phyloP scores from a whole-genome alignment of 92 coral and sea anemone species.

The Hydrozoanthus gracilis region DNA sequence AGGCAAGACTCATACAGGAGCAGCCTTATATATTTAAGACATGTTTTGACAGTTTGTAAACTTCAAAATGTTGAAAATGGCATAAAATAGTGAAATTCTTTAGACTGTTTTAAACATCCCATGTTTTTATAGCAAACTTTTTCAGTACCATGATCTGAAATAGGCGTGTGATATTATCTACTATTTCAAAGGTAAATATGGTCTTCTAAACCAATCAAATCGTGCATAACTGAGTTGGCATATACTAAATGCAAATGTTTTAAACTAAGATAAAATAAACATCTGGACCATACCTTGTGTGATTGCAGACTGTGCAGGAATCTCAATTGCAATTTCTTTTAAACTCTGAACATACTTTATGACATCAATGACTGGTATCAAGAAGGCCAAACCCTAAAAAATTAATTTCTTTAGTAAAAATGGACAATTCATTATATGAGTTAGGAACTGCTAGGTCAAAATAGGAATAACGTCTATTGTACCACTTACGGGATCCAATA shows the following conservation, averaged over 20 bases:
- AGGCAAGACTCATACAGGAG: no score
- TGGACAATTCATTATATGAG: neutral
- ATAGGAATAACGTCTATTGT: neutral
- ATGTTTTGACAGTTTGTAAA: no score
- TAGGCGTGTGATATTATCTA: no score
- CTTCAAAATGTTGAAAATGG: no score
- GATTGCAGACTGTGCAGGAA: slow-evolving; percentile 97
- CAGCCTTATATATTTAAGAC: no score
- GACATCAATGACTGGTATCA: slow-evolving; percentile 92
- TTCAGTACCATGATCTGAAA: neutral
- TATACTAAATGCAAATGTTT: neutral
- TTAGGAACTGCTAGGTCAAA: no score
- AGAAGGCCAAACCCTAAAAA: slow-evolving; percentile 90
- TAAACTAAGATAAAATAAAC: neutral
- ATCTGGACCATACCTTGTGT: slow-evolving; percentile 74
- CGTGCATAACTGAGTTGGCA: no score
- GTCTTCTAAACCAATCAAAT: no score
- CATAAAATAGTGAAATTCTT: neutral
- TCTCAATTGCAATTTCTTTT: slow-evolving; percentile 94
- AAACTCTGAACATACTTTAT: slow-evolving; percentile 95
- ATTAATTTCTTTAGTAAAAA: neutral
- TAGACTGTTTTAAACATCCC: neutral
- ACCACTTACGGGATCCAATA: slow-evolving; percentile 87
- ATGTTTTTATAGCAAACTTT: neutral
- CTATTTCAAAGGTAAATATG: no score